phyloP scores from a whole-genome alignment of 2,888 invertebrate genomes.

The Coleophora deauratella region DNA sequence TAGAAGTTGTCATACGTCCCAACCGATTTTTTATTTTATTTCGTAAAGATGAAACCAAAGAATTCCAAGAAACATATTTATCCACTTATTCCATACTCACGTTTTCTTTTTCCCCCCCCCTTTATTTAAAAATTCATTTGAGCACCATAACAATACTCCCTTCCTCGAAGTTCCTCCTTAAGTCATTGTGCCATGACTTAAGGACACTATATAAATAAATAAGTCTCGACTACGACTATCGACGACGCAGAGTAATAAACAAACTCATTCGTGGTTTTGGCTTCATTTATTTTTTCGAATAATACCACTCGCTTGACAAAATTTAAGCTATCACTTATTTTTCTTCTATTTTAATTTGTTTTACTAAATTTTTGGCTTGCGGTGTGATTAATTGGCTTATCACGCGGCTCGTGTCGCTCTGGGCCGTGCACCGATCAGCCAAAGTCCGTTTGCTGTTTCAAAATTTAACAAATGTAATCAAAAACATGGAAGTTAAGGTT shows the following conservation, averaged over 20 bases:
- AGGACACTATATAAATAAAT: too few relatives aligned
- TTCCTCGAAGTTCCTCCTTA: too few relatives aligned
- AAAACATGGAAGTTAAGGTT: slow-evolving; percentile 67
- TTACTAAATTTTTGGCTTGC: slow-evolving; percentile 68
- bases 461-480: slow-evolving; percentile 62
- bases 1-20: too few relatives aligned
- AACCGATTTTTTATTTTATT: too few relatives aligned
- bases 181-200: too few relatives aligned
- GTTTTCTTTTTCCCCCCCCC: too few relatives aligned
- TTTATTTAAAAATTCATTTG: too few relatives aligned
- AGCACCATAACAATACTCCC: too few relatives aligned
- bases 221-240: slow-evolving; percentile 20
- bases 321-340: slow-evolving; percentile 64
- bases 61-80: too few relatives aligned
- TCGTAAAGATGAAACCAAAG: too few relatives aligned
- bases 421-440: slow-evolving; percentile 21
- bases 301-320: slow-evolving; percentile 69
- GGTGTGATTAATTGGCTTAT: slow-evolving; percentile 71
- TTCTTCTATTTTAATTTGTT: slow-evolving; percentile 55
- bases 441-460: slow-evolving; percentile 49
- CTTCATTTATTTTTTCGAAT: slow-evolving; percentile 63
- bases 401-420: slow-evolving; percentile 29
- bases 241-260: slow-evolving; percentile 30
- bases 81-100: too few relatives aligned
- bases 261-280: slow-evolving; percentile 69